Percentiles rank a stretch among this genome's conserved stretches.
Conservation (phyloP, 1,140 invertebrate species). For the Hylaeus volcanicus region DNA sequence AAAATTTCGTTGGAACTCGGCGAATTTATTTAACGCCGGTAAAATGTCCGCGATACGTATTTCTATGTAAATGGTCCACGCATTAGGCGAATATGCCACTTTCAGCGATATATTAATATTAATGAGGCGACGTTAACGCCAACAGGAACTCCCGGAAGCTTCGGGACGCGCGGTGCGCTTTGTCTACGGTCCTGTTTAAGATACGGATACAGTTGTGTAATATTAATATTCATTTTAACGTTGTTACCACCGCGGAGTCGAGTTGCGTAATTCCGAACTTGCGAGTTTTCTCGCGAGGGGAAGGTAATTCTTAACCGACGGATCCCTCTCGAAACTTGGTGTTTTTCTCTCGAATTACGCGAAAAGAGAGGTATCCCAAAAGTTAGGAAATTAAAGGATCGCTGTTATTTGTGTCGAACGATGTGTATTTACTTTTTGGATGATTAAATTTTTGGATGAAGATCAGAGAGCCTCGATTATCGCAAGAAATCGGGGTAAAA, state of each 20-base stretch:
- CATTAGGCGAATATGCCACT: slow-evolving; percentile 40
- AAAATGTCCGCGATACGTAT: slow-evolving; percentile 19
- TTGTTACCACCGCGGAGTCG: neutral
- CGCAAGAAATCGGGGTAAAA: too few relatives aligned
- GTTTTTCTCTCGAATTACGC: too few relatives aligned
- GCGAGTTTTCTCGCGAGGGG: too few relatives aligned
- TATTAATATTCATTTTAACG: slow-evolving; percentile 42
- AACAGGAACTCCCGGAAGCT: neutral
- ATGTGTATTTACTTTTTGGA: too few relatives aligned
- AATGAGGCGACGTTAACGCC: slow-evolving; percentile 22
- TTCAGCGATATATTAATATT: slow-evolving; percentile 47
- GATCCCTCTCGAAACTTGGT: too few relatives aligned
- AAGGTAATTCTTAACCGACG: too few relatives aligned
- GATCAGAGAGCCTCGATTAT: too few relatives aligned
- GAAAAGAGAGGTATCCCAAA: too few relatives aligned
- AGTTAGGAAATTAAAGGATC: too few relatives aligned
- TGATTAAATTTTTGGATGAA: too few relatives aligned
- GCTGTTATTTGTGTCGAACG: too few relatives aligned
- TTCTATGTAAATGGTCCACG: slow-evolving; percentile 42
- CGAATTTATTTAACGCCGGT: slow-evolving; percentile 33
- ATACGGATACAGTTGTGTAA: slow-evolving; percentile 18
- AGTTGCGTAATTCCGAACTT: neutral
- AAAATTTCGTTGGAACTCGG: slow-evolving; percentile 27
- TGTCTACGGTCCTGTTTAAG: neutral
- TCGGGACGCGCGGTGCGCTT: neutral